These are phyloP conservation scores for Rhyacophila evoluta DNA, from an alignment of 2,888 invertebrate species.

Conservation along the genomic window DNA sequence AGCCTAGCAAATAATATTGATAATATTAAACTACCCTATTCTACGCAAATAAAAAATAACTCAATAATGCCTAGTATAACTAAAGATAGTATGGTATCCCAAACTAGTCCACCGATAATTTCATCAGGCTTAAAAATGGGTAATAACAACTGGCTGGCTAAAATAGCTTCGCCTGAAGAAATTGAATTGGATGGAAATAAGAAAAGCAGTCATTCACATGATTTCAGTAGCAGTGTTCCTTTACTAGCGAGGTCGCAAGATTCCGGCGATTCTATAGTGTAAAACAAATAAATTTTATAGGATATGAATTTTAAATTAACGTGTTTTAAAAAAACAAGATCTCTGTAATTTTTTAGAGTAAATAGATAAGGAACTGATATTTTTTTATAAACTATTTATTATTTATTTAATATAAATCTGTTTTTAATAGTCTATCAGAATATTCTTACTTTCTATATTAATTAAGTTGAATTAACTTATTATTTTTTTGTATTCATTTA, in stretches of 20 bases:
- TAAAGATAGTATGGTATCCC: slow-evolving; percentile 12
- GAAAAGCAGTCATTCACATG: slow-evolving; percentile 63
- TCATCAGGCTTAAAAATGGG: slow-evolving; percentile 57
- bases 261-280: slow-evolving; percentile 65
- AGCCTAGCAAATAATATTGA: slow-evolving; percentile 43
- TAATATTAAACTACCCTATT: background rate
- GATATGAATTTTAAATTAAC: background rate
- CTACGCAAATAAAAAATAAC: background rate
- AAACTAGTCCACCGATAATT: slow-evolving; percentile 11
- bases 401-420: background rate
- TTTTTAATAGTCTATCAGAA: too few relatives aligned
- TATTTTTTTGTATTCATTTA: too few relatives aligned
- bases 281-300: background rate
- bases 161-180: slow-evolving; percentile 65
- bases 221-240: slow-evolving; percentile 68
- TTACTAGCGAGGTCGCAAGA: slow-evolving; percentile 65
- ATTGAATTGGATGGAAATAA: slow-evolving; percentile 65
- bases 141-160: slow-evolving; percentile 69
- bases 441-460: too few relatives aligned
- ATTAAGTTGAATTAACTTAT: too few relatives aligned
- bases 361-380: background rate
- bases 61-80: slow-evolving; percentile 7
- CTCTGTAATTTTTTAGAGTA: background rate
- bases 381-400: background rate
- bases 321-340: slow-evolving; percentile 27